Evolutionary conservation across 2,888 invertebrate species (phyloP).

Genomic region (Rapana venosa): DNA sequence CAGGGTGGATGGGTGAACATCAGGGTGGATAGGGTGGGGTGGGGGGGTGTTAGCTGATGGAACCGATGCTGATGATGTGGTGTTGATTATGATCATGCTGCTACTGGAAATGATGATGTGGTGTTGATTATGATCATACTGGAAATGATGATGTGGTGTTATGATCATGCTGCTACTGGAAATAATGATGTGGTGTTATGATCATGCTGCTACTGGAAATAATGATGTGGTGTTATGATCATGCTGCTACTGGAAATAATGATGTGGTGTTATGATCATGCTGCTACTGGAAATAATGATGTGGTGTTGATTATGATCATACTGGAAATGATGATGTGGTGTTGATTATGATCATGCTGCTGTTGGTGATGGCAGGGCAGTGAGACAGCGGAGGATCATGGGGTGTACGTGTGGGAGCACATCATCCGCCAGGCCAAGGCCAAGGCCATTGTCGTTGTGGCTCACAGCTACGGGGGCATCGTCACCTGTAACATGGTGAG

Average conservation of each 20-base stretch:
- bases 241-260: no score
- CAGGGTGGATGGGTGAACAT: no score
- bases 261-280: background rate
- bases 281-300: no score
- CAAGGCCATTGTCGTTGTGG: constrained; percentile 85
- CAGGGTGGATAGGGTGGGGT: no score
- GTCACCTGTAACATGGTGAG: constrained; percentile 83
- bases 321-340: background rate
- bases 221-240: no score
- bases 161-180: no score
- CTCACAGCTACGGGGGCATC: constrained; percentile 89
- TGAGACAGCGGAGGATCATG: constrained; percentile 83
- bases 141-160: no score
- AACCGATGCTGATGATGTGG: background rate
- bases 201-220: no score
- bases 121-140: no score
- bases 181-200: no score
- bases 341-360: background rate
- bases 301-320: no score
- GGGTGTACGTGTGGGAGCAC: constrained; percentile 85
- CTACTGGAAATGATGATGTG: no score
- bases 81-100: background rate
- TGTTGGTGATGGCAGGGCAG: constrained; percentile 79
- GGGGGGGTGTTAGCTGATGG: background rate
- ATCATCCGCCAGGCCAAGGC: constrained; percentile 83